These are phyloP conservation scores for Mormyrus hasselquistii DNA, from an alignment of 2,797 vertebrate genomes.

Conservation along the genomic window DNA sequence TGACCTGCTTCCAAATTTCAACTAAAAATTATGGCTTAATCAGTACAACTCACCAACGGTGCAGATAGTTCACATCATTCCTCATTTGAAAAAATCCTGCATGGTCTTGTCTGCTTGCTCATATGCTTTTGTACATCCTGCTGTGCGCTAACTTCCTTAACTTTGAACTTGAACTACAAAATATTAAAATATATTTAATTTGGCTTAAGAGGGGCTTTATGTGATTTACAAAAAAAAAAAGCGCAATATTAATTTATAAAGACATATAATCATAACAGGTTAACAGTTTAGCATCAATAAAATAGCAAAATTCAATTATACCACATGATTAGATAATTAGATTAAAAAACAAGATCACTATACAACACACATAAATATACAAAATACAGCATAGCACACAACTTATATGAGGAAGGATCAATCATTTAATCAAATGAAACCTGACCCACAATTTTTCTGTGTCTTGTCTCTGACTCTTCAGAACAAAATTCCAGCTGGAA, in stretches of 20 bases:
- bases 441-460: constrained; percentile 87
- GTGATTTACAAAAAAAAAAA: neutral
- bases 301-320: neutral
- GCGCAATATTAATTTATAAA: neutral
- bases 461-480: constrained; percentile 67
- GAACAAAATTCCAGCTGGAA: constrained; percentile 88
- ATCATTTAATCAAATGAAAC: constrained; percentile 90
- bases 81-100: constrained; percentile 85
- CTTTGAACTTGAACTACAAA: constrained; percentile 77
- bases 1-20: neutral
- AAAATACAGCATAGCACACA: constrained; percentile 46
- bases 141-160: constrained; percentile 59
- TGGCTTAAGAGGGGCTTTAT: neutral
- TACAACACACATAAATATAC: neutral
- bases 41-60: constrained; percentile 74
- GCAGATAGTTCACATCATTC: constrained; percentile 90
- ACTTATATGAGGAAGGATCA: constrained; percentile 88
- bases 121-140: constrained; percentile 75
- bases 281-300: neutral
- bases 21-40: too few species aligned
- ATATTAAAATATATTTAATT: neutral
- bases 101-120: constrained; percentile 66
- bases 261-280: neutral
- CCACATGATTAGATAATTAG: neutral
- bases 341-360: neutral